Base-by-base conservation (phyloP, 2,888 invertebrate genomes). In the Adelognathus sp. region DNA sequence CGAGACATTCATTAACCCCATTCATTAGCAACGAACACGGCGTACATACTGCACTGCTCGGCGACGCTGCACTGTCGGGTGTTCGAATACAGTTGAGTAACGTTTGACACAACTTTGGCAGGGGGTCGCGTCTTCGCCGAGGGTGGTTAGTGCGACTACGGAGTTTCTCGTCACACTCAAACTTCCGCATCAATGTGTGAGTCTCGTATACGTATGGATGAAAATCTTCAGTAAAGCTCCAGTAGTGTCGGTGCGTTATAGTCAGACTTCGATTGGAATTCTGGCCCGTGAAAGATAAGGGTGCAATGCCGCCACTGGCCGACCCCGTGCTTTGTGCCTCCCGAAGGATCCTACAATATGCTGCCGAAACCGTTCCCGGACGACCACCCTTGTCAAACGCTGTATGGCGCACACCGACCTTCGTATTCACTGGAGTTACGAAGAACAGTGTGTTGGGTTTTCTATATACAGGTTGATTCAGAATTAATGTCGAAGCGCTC, bases 271-370 rank as follows among this genome's bases (percentile, higher is more conserved):
- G 82, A 88, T 88, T 85, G 87, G 86, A 87, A 87, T 85, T 84
- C 88, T 89, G 87, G 77, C 81, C 84, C 82, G 84, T 84, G 85
- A 84, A 86, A 88, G 89, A 89, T 89, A 89, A 89, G 88, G 86
- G 88, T 86, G 82, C 81, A 84, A 60, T 29, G 31, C 52, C 9
- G 39, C 52, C 54, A 27, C 24, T 54, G 63, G 72, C 71, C 50
- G n/a, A 63, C 61, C 71, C 79, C 76, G n/a, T 69, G 46, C 76
- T 69, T 79, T 76, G 71, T 72, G 66, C 80, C 81, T n/a, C n/a
- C 69, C 79, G 78, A 83, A 83, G 82, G 80, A 83, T 86, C 83
- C 81, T 66, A 81, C 87, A 86, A 86, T 87, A 86, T 87, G 86
- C 85, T 86, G 80, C 80, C 76, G 72, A 76, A 77, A 79, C 18